Conservation (phyloP, 2,113 vertebrate species). For the Cryptomyrus ogoouensis region DNA sequence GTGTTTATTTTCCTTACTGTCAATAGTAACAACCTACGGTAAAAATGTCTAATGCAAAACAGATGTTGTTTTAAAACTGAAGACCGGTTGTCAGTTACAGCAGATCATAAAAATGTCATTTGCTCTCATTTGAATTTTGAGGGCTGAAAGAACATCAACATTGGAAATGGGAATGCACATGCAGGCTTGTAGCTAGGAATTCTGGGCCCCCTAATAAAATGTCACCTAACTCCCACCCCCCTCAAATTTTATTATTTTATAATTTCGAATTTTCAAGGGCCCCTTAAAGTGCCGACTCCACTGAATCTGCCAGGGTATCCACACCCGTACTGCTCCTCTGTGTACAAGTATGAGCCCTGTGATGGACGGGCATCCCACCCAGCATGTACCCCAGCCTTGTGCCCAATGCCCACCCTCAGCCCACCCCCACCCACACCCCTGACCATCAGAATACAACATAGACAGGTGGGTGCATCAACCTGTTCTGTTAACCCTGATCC, state of each 20-base stretch:
- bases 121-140: neutral
- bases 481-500: neutral
- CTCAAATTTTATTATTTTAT: neutral
- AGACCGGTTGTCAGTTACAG: slow-evolving; percentile 15
- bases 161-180: neutral
- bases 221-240: neutral
- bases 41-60: slow-evolving; percentile 28
- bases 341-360: neutral
- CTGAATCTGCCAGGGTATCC: neutral
- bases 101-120: slow-evolving; percentile 13
- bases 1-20: slow-evolving; percentile 18
- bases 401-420: neutral
- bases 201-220: neutral
- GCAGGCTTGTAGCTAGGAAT: neutral
- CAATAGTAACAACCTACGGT: slow-evolving; percentile 10
- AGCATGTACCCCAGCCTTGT: neutral
- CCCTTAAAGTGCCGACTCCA: neutral
- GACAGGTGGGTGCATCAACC: neutral
- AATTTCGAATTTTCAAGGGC: neutral
- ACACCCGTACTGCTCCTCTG: neutral
- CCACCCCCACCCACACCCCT: neutral
- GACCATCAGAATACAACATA: neutral
- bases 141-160: neutral
- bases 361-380: neutral
- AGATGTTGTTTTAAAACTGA: slow-evolving; percentile 30